Base-by-base conservation (phyloP, 2,888 invertebrate species). In the Epirrhoe alternata region DNA sequence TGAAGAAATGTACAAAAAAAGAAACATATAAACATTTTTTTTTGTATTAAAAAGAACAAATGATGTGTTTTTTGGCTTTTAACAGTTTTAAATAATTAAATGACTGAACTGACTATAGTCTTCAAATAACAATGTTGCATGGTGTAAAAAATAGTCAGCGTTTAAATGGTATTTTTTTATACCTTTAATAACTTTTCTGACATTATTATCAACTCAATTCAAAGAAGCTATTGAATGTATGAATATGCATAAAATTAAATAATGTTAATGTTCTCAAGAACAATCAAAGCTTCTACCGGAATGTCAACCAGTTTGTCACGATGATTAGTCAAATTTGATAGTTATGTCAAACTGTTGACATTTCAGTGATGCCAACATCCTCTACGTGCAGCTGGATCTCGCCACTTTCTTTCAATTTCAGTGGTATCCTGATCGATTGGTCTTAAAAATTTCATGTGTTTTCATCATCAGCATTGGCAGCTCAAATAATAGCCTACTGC, bases 301-400 rank as follows among this genome's bases (percentile, higher is more conserved):
- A 47, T 47, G 47, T 47, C 47, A 47, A 47, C 14, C 2, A 24
- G 24, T 12, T 50, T 35, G 35, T 53, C 53, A 53, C 35, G 14
- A 53, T 53, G 53, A 53, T 7, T 53, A 53, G n/a, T 53, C 53
- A 12, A 35, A 33, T 51, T 51, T 51, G 10, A 52, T 24, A 14
- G 33, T n/a, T 31, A 33, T 52, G 52, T 52, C 33, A 52, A 52
- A 50, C 50, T 12, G 5, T 12, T n/a, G 51, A 51, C 51, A 30
- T n/a, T 24, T 51, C n/a, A 30, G 51, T 51, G 30, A 3, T 51
- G 30, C 51, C 51, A 51, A 31, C 51, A 17, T 17, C 17, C 24
- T 5, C 8, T 17, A 17, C 16, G 5, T 50, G 8, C 3, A 1
- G 49, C 49, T 50, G 8, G 8, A 17, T 24, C 49, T 50, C 17